Base-by-base conservation (phyloP, 92 coral and sea anemone genomes). In the Muricea muricata region DNA sequence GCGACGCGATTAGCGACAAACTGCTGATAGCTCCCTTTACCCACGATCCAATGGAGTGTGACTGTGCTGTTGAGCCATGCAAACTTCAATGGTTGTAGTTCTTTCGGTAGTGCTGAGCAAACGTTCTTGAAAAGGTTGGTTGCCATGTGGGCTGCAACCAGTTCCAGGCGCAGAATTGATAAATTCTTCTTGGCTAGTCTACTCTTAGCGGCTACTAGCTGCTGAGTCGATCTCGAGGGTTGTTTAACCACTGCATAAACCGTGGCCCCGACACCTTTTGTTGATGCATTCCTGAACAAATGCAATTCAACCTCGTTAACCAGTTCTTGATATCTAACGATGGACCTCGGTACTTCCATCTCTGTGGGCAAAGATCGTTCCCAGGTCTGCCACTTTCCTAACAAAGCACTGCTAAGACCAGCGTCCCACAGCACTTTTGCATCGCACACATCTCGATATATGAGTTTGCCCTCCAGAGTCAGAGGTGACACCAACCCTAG, bases 51-150 rank as follows among this genome's bases (percentile, higher is more conserved):
- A 20, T 57, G 65, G 9, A 21, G 31, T 21, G 70, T 39, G 6
- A 63, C 70, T 25, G 70, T 63, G 37, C 70, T 26, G 70, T 74
- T 63, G 7, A 74, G 80, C 80, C 80, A 74, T 13, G 58, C 80
- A 10, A 42, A 74, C 80, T 45, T 74, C 14, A 31, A 23, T 25
- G 80, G 80, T 32, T 18, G 14, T 10, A 20, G 80, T 42, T 21
- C 57, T 13, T 48, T 63, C n/a, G 70, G 70, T 63, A 63, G 70
- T 4, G 70, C 70, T 0, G 0, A 1, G 6, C 70, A 28, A 63
- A 63, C 70, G 18, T 63, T 63, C 70, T 28, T 39, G 1, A 63
- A 17, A 25, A 63, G 70, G 18, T 63, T 63, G 3, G 34, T 63
- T 39, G 37, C 65, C 65, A 57, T 57, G 65, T 57, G 65, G 25